phyloP scores from a whole-genome alignment of 2,888 invertebrate species.

The Crocallis elinguaria region DNA sequence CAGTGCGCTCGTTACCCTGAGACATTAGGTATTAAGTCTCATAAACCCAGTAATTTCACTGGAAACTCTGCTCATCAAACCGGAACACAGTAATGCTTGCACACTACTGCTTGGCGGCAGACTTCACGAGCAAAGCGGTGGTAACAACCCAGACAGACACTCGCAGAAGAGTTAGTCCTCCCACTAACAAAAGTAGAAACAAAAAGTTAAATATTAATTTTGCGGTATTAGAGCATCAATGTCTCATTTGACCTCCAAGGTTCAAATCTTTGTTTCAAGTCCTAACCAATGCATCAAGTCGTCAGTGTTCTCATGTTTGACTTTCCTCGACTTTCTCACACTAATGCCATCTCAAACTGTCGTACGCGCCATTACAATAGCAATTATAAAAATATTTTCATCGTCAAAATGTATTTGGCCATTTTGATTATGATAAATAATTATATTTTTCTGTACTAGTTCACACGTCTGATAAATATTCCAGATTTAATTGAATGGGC shows the following conservation, averaged over 20 bases:
- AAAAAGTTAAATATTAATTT: too few relatives aligned
- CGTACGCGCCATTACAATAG: constrained; percentile 25
- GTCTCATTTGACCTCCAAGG: neutral
- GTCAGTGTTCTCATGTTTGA: constrained; percentile 9
- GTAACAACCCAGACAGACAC: too few relatives aligned
- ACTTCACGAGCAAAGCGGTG: too few relatives aligned
- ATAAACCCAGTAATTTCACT: too few relatives aligned
- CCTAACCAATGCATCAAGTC: constrained; percentile 2
- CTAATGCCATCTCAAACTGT: constrained; percentile 8
- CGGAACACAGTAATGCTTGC: too few relatives aligned
- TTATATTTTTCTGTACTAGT: constrained; percentile 44
- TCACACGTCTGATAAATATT: constrained; percentile 55
- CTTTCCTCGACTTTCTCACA: constrained; percentile 17
- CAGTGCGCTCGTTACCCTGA: too few relatives aligned
- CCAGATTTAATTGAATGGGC: constrained; percentile 59
- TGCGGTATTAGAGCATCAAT: too few relatives aligned
- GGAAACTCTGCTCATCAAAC: too few relatives aligned
- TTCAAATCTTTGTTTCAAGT: neutral
- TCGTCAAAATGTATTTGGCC: constrained; percentile 35
- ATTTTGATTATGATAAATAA: constrained; percentile 15
- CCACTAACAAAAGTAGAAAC: too few relatives aligned
- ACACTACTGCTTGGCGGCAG: too few relatives aligned
- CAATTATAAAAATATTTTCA: constrained; percentile 50
- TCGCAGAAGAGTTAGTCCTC: too few relatives aligned
- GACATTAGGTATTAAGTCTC: too few relatives aligned